Evolutionary conservation across 2,113 vertebrate genomes (phyloP).

Genomic region (Lepisosteus osseus): DNA sequence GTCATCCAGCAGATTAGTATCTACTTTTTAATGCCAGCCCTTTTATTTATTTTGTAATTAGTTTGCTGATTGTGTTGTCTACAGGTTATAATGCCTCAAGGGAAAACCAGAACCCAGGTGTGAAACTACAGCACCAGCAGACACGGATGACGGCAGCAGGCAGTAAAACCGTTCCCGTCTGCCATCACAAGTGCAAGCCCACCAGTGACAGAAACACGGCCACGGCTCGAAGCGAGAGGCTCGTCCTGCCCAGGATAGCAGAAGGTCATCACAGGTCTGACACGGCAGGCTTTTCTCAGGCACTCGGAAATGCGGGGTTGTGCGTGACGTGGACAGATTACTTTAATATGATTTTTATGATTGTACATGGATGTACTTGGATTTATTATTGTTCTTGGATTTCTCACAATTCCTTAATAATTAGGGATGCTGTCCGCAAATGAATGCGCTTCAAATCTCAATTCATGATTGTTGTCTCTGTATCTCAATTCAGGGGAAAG

Average conservation of each 20-base stretch:
- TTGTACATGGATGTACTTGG: no score
- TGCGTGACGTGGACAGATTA: no score
- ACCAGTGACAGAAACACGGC: slow-evolving; percentile 8
- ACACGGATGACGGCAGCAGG: not conserved
- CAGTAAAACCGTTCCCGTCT: not conserved
- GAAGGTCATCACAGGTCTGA: slow-evolving; percentile 18
- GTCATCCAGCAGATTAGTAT: no score
- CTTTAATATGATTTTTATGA: no score
- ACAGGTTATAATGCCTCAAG: slow-evolving; percentile 5
- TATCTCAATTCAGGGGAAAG: no score
- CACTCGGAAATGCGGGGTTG: no score
- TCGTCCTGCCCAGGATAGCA: slow-evolving; percentile 20
- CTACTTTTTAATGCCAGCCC: no score
- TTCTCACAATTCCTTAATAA: no score
- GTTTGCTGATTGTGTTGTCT: not conserved
- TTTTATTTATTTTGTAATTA: not conserved
- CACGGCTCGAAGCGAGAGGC: not conserved
- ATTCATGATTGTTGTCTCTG: no score
- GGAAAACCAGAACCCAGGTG: slow-evolving; percentile 1
- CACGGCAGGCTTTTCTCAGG: not conserved
- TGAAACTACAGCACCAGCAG: slow-evolving; percentile 6
- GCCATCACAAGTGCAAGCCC: not conserved
- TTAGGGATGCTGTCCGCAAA: no score
- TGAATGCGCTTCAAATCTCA: no score
- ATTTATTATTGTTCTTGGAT: no score